These are phyloP conservation scores for Anthoptus insignis DNA, from an alignment of 2,888 invertebrate genomes.

Conservation along the genomic window DNA sequence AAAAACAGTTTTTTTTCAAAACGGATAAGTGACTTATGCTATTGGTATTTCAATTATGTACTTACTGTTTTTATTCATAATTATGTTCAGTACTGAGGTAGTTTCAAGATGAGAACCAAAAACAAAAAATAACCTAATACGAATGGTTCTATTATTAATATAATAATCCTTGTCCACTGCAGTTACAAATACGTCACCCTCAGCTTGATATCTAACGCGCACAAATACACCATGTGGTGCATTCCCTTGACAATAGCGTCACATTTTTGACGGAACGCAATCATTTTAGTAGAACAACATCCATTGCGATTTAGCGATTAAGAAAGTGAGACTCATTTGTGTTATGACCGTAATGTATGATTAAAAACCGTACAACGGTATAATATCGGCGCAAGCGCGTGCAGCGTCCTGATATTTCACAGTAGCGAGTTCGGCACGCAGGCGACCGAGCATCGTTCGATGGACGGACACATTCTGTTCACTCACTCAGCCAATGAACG, in stretches of 20 bases:
- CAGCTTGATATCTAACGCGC: constrained; percentile 41
- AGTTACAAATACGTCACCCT: constrained; percentile 28
- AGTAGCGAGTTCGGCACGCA: constrained; percentile 37
- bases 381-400: constrained; percentile 69
- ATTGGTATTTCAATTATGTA: too few relatives aligned
- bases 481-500: constrained; percentile 47
- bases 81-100: too few relatives aligned
- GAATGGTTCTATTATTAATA: too few relatives aligned
- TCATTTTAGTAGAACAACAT: constrained; percentile 14
- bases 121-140: background rate
- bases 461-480: constrained; percentile 5
- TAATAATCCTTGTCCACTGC: constrained; percentile 19
- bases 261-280: constrained; percentile 9
- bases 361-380: constrained; percentile 39
- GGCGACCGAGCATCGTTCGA: constrained; percentile 36
- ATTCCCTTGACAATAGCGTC: constrained; percentile 39
- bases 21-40: too few relatives aligned
- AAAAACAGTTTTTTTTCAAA: too few relatives aligned
- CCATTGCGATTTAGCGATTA: constrained; percentile 42
- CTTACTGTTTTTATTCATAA: too few relatives aligned
- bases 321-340: background rate
- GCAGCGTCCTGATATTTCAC: constrained; percentile 72
- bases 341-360: constrained; percentile 48
- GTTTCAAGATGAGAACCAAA: too few relatives aligned
- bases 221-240: constrained; percentile 48